Percentiles rank a stretch among this genome's conserved stretches.
These are phyloP conservation scores for Gerris buenoi DNA, from an alignment of 1,140 invertebrate genomes.

Conservation along the genomic window DNA sequence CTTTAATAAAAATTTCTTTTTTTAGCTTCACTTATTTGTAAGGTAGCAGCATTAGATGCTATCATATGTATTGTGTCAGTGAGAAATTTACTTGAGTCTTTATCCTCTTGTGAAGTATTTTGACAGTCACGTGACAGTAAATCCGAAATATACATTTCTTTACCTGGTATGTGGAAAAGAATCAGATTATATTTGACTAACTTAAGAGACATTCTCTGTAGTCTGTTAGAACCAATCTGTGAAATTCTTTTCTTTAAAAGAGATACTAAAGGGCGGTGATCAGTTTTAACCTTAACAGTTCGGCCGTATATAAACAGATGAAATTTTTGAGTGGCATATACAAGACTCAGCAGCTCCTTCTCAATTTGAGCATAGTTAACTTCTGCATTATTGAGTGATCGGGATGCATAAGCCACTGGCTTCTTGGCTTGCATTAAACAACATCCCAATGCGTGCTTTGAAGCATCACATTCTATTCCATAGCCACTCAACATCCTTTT, in stretches of 20 bases:
- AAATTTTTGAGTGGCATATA: conserved; percentile 18
- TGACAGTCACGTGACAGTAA: not conserved
- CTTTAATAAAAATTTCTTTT: not conserved
- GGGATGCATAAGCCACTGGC: conserved; percentile 25
- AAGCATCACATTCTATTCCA: conserved; percentile 25
- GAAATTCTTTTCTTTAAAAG: not conserved
- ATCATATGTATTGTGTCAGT: not conserved
- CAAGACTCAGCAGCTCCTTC: conserved; percentile 30
- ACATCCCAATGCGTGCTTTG: conserved; percentile 23
- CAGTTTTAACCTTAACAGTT: not conserved
- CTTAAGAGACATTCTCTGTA: not conserved
- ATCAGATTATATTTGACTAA: not conserved
- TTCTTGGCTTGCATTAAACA: conserved; percentile 22
- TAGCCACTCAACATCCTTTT: conserved; percentile 19
- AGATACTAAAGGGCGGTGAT: not conserved
- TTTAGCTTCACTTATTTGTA: not conserved
- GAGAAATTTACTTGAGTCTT: not conserved
- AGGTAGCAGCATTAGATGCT: not conserved
- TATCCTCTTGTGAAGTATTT: not conserved
- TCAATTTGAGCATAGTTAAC: conserved; percentile 31
- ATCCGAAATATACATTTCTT: not conserved
- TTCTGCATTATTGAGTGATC: conserved; percentile 23
- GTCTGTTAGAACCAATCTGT: not conserved
- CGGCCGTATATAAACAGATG: not conserved
- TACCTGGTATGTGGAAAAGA: not conserved